A percentile compares a stretch with the other conserved stretches of the same genome.
Evolutionary conservation across 2,113 vertebrate species (phyloP).

Genomic region (Sinosuthora webbiana): DNA sequence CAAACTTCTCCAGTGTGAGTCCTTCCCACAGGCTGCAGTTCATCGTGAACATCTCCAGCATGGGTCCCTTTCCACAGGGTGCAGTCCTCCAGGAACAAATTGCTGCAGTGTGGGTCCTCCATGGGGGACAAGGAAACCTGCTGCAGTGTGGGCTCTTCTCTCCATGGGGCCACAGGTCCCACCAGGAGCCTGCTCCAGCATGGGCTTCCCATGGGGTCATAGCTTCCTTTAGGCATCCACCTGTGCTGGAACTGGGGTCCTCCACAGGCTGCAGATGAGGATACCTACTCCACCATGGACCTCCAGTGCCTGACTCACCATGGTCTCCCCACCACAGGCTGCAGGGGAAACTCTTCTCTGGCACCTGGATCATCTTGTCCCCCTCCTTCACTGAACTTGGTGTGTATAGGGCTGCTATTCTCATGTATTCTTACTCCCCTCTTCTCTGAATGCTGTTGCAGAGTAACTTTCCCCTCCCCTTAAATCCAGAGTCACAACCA

Average conservation of each 20-base stretch:
- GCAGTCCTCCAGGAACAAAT: background rate
- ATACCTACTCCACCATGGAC: background rate
- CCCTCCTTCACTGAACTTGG: background rate
- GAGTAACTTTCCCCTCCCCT: background rate
- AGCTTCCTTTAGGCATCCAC: too few species aligned
- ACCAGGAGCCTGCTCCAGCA: rapidly evolving
- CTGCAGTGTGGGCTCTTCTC: background rate
- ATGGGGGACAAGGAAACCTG: background rate
- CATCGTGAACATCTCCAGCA: background rate
- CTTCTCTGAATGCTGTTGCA: background rate
- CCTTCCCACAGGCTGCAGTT: background rate
- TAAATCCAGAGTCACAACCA: background rate
- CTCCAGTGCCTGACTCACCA: background rate
- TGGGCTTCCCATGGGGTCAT: background rate
- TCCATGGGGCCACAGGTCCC: background rate
- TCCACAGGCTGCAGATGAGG: background rate
- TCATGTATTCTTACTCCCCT: background rate
- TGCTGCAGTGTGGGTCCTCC: background rate
- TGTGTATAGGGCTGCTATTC: background rate
- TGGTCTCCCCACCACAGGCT: background rate
- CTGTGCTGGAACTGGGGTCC: rapidly evolving
- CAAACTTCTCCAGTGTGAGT: background rate
- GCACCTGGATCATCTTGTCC: background rate
- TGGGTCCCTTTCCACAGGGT: background rate
- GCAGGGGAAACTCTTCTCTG: background rate